Base-by-base conservation (phyloP, 2,888 invertebrate genomes). In the Scelioninae gen. 1 region DNA sequence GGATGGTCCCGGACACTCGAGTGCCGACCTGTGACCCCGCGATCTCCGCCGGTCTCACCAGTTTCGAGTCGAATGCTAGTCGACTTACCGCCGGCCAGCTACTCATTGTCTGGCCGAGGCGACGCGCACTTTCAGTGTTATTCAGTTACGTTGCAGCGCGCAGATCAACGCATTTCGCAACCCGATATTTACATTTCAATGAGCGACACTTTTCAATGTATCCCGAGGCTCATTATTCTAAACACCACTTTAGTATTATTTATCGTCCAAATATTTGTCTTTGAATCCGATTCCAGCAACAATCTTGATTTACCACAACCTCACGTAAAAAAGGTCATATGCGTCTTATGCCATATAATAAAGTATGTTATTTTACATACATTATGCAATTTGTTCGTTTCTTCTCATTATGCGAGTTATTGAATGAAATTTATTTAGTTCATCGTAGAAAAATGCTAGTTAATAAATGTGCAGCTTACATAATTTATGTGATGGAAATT, bases 11-110 rank as follows among this genome's bases (percentile, higher is more conserved):
- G n/a, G n/a, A n/a, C n/a, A 45, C 65, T 62, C 58, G 31, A 55
- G 71, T 11, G 68, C 32, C 53, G 80, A 81, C 69, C 75, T 76
- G 5, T 76, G 81, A 81, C 76, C 81, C 65, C 58, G 81, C 63
- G 79, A 47, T 55, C 55, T 34, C 34, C 31, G 40, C 49, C 78
- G 34, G 63, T 71, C 58, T 34, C 71, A 47, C 65, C 63, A 56
- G 63, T 69, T 45, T 56, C 49, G 15, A 56, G 10, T 38, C 16
- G 51, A 38, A 34, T 11, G 13, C 55, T 34, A 9, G 31, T 38
- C 72, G 55, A 72, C 65, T 69, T 55, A 62, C 62, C 38, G n/a
- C n/a, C n/a, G n/a, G n/a, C n/a, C 53, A 53, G 13, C 53, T 15
- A 23, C 65, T 66, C 79, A 74, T 74, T 79, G 79, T 79, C 72